A percentile compares a stretch with the other conserved stretches of the same genome.
phyloP scores from a whole-genome alignment of 2,888 invertebrate species.

The Coleophora deauratella region DNA sequence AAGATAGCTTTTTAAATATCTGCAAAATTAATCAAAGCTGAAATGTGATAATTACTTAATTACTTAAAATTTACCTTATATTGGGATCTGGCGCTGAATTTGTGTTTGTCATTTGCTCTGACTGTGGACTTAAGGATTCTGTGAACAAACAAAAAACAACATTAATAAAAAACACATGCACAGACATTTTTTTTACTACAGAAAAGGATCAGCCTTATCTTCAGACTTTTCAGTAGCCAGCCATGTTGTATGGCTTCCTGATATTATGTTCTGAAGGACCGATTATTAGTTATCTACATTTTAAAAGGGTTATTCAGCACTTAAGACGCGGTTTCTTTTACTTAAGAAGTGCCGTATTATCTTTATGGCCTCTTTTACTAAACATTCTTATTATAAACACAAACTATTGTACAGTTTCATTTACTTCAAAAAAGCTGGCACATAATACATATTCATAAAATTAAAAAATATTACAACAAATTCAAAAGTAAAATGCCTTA shows the following conservation, averaged over 20 bases:
- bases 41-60: background rate
- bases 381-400: no score
- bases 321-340: conserved; percentile 25
- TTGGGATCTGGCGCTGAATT: conserved; percentile 60
- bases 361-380: conserved; percentile 45
- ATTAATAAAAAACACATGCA: no score
- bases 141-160: conserved; percentile 34
- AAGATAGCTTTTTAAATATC: no score
- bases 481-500: conserved; percentile 6
- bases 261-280: conserved; percentile 25
- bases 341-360: conserved; percentile 25
- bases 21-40: background rate
- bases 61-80: conserved; percentile 39
- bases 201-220: no score
- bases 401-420: no score
- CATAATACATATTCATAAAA: no score
- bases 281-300: conserved; percentile 45
- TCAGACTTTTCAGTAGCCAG: background rate
- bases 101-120: conserved; percentile 58
- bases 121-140: conserved; percentile 66
- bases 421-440: background rate
- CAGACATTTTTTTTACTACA: no score
- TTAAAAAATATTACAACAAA: no score
- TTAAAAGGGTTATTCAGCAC: conserved; percentile 52
- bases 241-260: background rate